These are phyloP conservation scores for Drosophila testacea DNA, from an alignment of 2,888 invertebrate genomes.

Conservation along the genomic window DNA sequence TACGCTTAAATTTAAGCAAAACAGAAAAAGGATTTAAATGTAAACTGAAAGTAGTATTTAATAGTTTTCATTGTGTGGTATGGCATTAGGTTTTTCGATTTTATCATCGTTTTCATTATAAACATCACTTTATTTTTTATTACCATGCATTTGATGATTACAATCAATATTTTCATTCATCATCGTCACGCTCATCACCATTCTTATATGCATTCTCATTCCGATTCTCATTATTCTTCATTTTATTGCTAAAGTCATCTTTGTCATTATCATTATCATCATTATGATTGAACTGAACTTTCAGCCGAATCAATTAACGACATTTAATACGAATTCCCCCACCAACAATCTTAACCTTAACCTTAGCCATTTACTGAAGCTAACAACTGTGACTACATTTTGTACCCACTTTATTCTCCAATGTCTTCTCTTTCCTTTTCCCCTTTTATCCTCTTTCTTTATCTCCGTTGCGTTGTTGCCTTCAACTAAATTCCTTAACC, in stretches of 20 bases:
- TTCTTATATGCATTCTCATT: background rate
- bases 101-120: too few species aligned
- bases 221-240: background rate
- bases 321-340: conserved; percentile 24
- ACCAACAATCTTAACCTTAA: conserved; percentile 5
- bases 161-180: too few species aligned
- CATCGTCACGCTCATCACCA: too few species aligned
- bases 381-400: conserved; percentile 36
- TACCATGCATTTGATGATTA: too few species aligned
- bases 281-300: conserved; percentile 8
- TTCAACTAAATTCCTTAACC: conserved; percentile 7
- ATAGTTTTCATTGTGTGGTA: too few species aligned
- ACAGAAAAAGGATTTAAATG: too few species aligned
- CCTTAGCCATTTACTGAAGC: background rate
- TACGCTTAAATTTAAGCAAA: too few species aligned
- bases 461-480: background rate
- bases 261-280: background rate
- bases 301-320: conserved; percentile 31
- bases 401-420: conserved; percentile 1
- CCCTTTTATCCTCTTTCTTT: background rate
- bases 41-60: too few species aligned
- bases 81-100: too few species aligned
- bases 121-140: too few species aligned
- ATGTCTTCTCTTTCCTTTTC: background rate
- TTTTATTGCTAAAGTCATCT: background rate